Base-by-base conservation (phyloP, 2,113 vertebrate species). In the Cebidichthys violaceus region DNA sequence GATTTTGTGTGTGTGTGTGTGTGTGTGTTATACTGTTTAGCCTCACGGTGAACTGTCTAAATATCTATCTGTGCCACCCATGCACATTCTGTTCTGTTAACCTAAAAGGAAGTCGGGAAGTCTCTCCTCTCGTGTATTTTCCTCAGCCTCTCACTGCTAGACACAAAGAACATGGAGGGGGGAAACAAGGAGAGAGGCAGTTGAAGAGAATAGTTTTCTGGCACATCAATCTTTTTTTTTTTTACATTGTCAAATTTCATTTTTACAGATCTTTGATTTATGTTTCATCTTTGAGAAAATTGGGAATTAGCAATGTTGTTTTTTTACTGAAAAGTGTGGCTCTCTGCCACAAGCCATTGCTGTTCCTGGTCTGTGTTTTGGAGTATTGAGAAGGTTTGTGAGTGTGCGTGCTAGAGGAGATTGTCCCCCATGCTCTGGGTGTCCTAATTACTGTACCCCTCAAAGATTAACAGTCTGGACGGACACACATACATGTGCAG, bases 391-490 rank as follows among this genome's bases (percentile, higher is more conserved):
- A 35, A 10, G 24, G 55, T 27, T 10, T 59, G 6, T 55, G 67
- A 33, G 45, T 39, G 55, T 55, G 55, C 2, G 57, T 52, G 31
- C 4, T 50, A 31, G 37, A 55, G 60, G 79, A 64, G 54, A 79
- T 75, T 68, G 75, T 54, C 50, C 29, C 35, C 35, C 29, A 1
- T 57, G 41, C 69, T 57, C 55, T 71, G 52, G 61, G 77, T 83
- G 80, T 83, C 70, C 83, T 75, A 70, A 85, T 74, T 80, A 85
- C 47, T 66, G 39, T 17, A 80, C 73, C 43, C 43, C 52, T 85
- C 69, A 67, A 71, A 80, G 72, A 85, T 76, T 77, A 84, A 77
- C 75, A 57, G n/a, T 77, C 17, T 70, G 37, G 73, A 70, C 17
- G 4, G 20, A 18, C 22, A 29, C n/a, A 39, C 73, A 54, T 6